Evolutionary conservation across 2,113 vertebrate species (phyloP).

Genomic region (Phycodurus eques): DNA sequence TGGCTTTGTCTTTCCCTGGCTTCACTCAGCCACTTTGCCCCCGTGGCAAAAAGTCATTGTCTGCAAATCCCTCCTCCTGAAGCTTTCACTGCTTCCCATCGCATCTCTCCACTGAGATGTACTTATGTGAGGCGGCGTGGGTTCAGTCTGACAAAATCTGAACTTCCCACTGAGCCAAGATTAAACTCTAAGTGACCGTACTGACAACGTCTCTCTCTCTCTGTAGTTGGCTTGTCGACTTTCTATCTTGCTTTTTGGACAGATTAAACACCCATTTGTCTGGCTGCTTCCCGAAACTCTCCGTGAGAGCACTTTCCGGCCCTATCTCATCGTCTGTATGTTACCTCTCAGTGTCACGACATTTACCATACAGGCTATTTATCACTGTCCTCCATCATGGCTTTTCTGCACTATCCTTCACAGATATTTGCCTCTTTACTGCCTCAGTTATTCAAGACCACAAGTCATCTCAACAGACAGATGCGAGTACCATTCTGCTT

Average conservation of each 20-base stretch:
- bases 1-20: conserved; percentile 53
- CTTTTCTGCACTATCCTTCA: neutral
- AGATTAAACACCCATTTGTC: conserved; percentile 48
- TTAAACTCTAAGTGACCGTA: conserved; percentile 69
- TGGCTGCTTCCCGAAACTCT: conserved; percentile 15
- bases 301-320: conserved; percentile 43
- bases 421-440: neutral
- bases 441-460: neutral
- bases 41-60: conserved; percentile 48
- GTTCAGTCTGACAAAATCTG: conserved; percentile 54
- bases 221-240: conserved; percentile 13
- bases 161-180: conserved; percentile 63
- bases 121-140: conserved; percentile 40
- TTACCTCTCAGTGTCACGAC: conserved; percentile 10
- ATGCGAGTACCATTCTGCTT: conserved; percentile 3
- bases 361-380: conserved; percentile 11
- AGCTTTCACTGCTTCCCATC: conserved; percentile 25
- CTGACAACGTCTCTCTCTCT: conserved; percentile 34
- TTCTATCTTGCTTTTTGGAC: conserved; percentile 34
- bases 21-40: conserved; percentile 50
- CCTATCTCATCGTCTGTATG: conserved; percentile 9
- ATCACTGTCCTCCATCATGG: conserved; percentile 12
- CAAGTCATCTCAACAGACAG: neutral
- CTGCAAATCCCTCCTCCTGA: conserved; percentile 51
- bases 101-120: conserved; percentile 37